These are phyloP conservation scores for Temnopleurus reevesii DNA, from an alignment of 53 echinoderm and acorn worm species.

Conservation along the genomic window DNA sequence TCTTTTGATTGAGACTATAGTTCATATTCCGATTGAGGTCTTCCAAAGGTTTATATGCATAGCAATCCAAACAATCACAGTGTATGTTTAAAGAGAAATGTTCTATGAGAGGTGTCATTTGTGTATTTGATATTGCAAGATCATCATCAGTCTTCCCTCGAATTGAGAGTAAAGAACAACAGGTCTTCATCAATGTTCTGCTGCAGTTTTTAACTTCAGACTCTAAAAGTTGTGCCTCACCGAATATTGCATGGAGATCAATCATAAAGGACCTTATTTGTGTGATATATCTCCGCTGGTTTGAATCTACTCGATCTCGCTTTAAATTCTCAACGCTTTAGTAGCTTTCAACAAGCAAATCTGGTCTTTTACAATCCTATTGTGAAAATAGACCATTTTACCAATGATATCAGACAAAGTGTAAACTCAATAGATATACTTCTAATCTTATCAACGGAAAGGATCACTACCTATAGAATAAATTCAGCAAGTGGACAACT, in stretches of 20 bases:
- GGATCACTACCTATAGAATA: neutral
- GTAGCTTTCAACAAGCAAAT: too few species aligned
- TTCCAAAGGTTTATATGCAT: conserved; percentile 13
- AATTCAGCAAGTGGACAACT: neutral
- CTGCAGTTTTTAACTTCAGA: too few species aligned
- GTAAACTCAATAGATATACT: too few species aligned
- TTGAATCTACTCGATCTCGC: too few species aligned
- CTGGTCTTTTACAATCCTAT: too few species aligned
- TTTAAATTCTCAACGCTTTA: too few species aligned
- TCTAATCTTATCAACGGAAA: neutral
- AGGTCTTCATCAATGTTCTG: neutral
- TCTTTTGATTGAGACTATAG: neutral
- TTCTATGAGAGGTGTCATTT: neutral
- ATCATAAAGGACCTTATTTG: too few species aligned
- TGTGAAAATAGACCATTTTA: too few species aligned
- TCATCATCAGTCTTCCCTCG: neutral
- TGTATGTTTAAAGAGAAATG: conserved; percentile 3
- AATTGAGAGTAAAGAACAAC: neutral
- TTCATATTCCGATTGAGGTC: neutral
- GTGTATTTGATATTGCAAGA: neutral
- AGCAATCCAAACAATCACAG: neutral
- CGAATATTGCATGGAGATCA: too few species aligned
- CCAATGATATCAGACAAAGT: too few species aligned
- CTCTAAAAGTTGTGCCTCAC: too few species aligned
- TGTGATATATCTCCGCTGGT: too few species aligned